Conservation (phyloP, 2,888 invertebrate genomes). For the Trachelus tabidus region DNA sequence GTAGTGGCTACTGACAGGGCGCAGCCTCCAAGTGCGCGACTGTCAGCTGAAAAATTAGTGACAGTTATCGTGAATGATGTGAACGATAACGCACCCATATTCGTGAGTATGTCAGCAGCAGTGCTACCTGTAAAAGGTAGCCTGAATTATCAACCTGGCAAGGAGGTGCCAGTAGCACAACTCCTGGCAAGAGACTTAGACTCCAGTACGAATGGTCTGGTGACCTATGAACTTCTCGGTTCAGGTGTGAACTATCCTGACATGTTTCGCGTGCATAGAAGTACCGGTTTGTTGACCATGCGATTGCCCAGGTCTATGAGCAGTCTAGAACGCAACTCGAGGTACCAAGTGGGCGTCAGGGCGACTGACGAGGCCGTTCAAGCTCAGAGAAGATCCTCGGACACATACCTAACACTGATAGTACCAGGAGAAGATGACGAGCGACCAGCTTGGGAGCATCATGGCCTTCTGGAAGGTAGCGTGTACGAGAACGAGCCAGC, state of each 20-base stretch:
- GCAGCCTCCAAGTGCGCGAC: conserved; percentile 75
- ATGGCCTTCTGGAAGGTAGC: conserved; percentile 76
- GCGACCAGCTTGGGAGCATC: conserved; percentile 59
- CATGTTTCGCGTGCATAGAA: conserved; percentile 83
- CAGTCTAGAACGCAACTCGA: conserved; percentile 72
- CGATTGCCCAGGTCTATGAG: conserved; percentile 65
- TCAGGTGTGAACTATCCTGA: conserved; percentile 72
- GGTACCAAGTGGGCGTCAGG: conserved; percentile 85
- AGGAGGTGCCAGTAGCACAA: conserved; percentile 76
- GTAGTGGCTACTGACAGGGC: conserved; percentile 93
- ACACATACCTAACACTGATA: conserved; percentile 87
- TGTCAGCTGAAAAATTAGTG: conserved; percentile 91
- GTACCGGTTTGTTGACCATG: conserved; percentile 74
- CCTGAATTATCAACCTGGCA: conserved; percentile 64
- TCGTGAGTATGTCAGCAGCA: conserved; percentile 92
- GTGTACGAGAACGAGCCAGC: conserved; percentile 91
- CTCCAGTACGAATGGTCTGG: conserved; percentile 90
- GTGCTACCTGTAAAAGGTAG: conserved; percentile 73
- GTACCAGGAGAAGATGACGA: conserved; percentile 71
- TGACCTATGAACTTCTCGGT: conserved; percentile 87
- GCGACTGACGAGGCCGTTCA: conserved; percentile 94
- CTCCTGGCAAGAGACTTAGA: conserved; percentile 89
- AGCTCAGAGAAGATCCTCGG: conserved; percentile 86
- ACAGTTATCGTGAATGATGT: conserved; percentile 94
- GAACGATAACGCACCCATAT: conserved; percentile 92